Percentiles rank a stretch among this genome's conserved stretches.
Conservation (phyloP, 2,113 vertebrate genomes). For the Channa argus region DNA sequence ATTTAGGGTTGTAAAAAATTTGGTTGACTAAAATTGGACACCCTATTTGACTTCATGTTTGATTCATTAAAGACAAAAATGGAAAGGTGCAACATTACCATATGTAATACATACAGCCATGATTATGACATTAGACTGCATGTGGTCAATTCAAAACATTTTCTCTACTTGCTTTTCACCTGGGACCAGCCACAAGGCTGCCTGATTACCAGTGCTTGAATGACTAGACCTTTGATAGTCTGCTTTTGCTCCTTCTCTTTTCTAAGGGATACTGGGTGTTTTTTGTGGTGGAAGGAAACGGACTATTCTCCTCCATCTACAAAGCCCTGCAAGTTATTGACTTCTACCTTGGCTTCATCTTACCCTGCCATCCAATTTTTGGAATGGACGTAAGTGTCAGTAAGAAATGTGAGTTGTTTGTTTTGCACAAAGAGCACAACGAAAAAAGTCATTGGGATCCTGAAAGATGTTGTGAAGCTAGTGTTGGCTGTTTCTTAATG, state of each 20-base stretch:
- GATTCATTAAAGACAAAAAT: constrained; percentile 47
- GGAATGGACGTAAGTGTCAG: constrained; percentile 73
- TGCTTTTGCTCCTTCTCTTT: constrained; percentile 31
- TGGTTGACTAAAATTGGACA: constrained; percentile 1
- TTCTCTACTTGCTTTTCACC: constrained; percentile 32
- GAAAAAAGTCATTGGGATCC: neutral
- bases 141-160: constrained; percentile 41
- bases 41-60: constrained; percentile 31
- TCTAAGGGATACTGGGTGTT: constrained; percentile 79
- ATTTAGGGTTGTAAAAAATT: neutral
- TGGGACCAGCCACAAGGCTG: constrained; percentile 20
- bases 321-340: constrained; percentile 80
- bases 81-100: constrained; percentile 47
- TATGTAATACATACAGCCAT: constrained; percentile 3
- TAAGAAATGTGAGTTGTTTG: neutral
- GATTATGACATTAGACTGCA: constrained; percentile 24
- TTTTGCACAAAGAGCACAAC: neutral
- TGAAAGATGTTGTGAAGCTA: neutral
- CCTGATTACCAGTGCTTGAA: constrained; percentile 41
- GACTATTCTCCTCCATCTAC: constrained; percentile 74
- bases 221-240: constrained; percentile 26
- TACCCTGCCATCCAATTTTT: constrained; percentile 74
- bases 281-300: constrained; percentile 77
- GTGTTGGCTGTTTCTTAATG: neutral
- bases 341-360: constrained; percentile 74